Evolutionary conservation across 2,888 invertebrate species (phyloP), one percentile per base, ranked within the genome.

Genomic region (Liopterus haemorrhoidalis): DNA sequence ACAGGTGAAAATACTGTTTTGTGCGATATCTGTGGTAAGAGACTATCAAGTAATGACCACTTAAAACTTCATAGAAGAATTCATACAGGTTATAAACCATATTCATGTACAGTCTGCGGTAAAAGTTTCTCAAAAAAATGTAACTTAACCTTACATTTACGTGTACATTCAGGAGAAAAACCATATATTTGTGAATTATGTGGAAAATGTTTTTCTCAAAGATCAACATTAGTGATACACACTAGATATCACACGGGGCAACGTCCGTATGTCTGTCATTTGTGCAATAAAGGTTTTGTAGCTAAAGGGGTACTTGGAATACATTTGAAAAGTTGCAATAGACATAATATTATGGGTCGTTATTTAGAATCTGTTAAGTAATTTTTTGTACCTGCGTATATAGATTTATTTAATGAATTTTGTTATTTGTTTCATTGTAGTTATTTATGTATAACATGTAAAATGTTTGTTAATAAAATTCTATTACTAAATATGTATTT

Each of bases 221-320:
- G 74, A 4, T 75, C 76, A 49, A 77, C 78, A 30, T 69, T 79
- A 44, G 73, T 75, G 54, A 75, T 78, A 48, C 79, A 79, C 62
- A 70, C 75, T 59, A 66, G 78, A 61, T 75, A 72, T 59, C 78
- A 78, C 66, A 75, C 74, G 49, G 78, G 78, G 30, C 73, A 75
- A 55, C 66, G 75, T 49, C 78, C 78, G 1, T 79, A 77, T 65
- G 63, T 64, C 42, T 79, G 79, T 60, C 69, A 64, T 48, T 65
- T 75, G 53, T 79, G 79, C 62, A 70, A 70, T 2, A 76, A 78
- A 58, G 77, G 75, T 16, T 79, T 78, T 63, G 77, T 76, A 18
- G 76, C 78, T 49, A 75, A 75, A 61, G 78, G 78, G 5, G 72
- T 78, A 65, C 69, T 79, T 38, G 75, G 76, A 56, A 73, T 78